Conservation (phyloP, 2,113 vertebrate species). For the Leucoraja erinaceus region DNA sequence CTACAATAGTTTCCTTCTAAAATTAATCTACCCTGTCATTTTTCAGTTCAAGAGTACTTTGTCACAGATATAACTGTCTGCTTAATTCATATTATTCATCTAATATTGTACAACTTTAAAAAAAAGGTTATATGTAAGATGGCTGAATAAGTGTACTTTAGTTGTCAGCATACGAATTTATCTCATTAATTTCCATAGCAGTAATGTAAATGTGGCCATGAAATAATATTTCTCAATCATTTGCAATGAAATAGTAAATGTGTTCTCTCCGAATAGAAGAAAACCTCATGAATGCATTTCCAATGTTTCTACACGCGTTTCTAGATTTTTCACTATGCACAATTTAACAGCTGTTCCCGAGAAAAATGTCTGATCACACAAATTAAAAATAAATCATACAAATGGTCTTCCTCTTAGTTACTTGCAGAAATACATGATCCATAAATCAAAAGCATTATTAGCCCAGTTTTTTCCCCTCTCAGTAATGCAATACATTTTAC, state of each 20-base stretch:
- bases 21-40: neutral
- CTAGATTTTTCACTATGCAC: neutral
- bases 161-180: neutral
- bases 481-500: constrained; percentile 1
- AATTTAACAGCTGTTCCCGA: neutral
- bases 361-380: neutral
- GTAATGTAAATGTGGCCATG: neutral
- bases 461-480: too few relatives aligned
- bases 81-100: neutral
- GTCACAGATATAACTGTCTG: neutral
- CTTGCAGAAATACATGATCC: neutral
- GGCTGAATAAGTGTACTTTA: neutral
- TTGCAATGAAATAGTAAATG: neutral
- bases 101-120: neutral
- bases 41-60: neutral
- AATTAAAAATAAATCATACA: neutral
- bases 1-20: neutral
- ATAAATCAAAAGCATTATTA: neutral
- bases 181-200: neutral
- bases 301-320: neutral
- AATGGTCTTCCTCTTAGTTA: neutral
- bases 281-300: neutral
- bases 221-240: neutral
- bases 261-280: neutral
- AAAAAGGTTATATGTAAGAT: neutral